Conservation (phyloP, 2,113 vertebrate genomes). For the Spea bombifrons region DNA sequence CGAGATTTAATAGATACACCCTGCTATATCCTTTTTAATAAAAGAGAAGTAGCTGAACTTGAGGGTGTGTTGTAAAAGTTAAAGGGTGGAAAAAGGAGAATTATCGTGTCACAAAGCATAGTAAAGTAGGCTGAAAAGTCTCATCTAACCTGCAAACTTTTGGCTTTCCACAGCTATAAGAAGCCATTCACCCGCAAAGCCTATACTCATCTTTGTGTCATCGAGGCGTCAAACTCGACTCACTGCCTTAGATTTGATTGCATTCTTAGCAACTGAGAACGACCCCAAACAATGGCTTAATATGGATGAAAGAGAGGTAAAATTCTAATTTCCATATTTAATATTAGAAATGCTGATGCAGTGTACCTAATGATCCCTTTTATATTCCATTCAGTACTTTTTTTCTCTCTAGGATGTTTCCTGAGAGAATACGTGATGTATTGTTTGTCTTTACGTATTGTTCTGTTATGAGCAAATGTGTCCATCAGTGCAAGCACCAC, state of each 20-base stretch:
- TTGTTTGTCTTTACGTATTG: slow-evolving; percentile 33
- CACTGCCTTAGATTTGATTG: slow-evolving; percentile 93
- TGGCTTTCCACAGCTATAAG: slow-evolving; percentile 81
- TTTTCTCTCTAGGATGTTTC: slow-evolving; percentile 27
- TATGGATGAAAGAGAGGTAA: slow-evolving; percentile 96
- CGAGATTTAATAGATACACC: too few relatives aligned
- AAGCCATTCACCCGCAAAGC: slow-evolving; percentile 94
- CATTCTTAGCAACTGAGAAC: slow-evolving; percentile 92
- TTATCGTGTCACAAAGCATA: too few relatives aligned
- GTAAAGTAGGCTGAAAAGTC: too few relatives aligned
- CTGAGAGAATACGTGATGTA: slow-evolving; percentile 20
- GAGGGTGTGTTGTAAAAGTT: too few relatives aligned
- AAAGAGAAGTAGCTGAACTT: too few relatives aligned
- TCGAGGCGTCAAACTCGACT: slow-evolving; percentile 94
- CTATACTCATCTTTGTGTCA: slow-evolving; percentile 95
- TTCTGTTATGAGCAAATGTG: slow-evolving; percentile 25
- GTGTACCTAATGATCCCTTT: slow-evolving; percentile 25
- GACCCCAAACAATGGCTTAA: slow-evolving; percentile 98
- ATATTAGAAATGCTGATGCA: slow-evolving; percentile 14
- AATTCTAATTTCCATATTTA: slow-evolving; percentile 21
- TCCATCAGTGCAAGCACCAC: background rate
- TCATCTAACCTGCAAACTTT: background rate
- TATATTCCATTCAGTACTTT: slow-evolving; percentile 27
- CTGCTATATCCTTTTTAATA: too few relatives aligned
- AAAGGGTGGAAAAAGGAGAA: too few relatives aligned